These are phyloP conservation scores for Magallana ariakensis DNA, from an alignment of 1,140 invertebrate species.

Conservation along the genomic window DNA sequence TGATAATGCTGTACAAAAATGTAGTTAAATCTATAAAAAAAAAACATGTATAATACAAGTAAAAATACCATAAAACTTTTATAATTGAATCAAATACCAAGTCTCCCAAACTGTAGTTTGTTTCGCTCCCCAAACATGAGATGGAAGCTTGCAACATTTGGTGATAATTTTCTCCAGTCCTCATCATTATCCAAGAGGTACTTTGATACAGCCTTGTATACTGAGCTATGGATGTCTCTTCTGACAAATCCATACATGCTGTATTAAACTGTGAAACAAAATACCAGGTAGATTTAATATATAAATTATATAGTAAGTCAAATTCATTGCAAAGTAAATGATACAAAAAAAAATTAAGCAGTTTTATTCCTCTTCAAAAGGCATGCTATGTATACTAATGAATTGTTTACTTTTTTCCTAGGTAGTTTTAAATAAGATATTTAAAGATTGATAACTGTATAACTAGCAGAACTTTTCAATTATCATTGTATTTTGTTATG, in stretches of 20 bases:
- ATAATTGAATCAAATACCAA: constrained; percentile 58
- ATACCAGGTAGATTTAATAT: background rate
- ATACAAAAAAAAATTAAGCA: no score
- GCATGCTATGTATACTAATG: no score
- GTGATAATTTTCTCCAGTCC: constrained; percentile 66
- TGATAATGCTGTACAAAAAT: no score
- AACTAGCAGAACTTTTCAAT: no score
- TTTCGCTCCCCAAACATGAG: constrained; percentile 73
- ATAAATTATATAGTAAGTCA: background rate
- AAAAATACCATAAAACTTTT: no score
- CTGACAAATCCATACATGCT: constrained; percentile 67
- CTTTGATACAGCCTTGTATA: constrained; percentile 65
- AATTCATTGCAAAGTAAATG: background rate
- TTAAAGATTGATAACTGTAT: no score
- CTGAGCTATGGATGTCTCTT: constrained; percentile 66
- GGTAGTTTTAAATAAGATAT: no score
- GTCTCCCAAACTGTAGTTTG: constrained; percentile 68
- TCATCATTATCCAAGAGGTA: constrained; percentile 61
- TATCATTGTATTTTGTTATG: no score
- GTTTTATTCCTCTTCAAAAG: background rate
- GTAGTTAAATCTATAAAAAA: no score
- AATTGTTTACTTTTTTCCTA: no score
- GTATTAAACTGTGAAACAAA: background rate
- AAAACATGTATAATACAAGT: no score
- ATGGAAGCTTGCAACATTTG: constrained; percentile 66